phyloP scores from a whole-genome alignment of 2,113 vertebrate genomes.

The Lophius piscatorius region DNA sequence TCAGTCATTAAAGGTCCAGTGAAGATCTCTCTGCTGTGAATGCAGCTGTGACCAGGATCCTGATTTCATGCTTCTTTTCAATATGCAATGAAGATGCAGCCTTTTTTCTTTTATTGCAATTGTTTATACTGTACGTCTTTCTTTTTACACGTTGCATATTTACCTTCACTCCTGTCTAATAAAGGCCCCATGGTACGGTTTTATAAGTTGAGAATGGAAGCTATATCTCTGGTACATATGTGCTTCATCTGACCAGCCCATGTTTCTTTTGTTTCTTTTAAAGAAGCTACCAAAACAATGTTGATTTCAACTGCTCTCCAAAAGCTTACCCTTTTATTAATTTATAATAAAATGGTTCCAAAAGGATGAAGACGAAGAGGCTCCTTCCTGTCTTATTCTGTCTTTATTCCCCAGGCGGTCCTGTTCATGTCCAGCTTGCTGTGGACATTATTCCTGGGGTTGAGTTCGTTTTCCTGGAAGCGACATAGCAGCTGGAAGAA shows the following conservation, averaged over 20 bases:
- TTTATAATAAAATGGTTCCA: slow-evolving; percentile 60
- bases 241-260: neutral
- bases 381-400: neutral
- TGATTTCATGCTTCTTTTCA: no score
- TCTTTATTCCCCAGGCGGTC: neutral
- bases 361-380: slow-evolving; percentile 5
- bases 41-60: no score
- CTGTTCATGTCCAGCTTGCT: slow-evolving; percentile 24
- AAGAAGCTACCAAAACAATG: slow-evolving; percentile 40
- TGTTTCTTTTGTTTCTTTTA: neutral
- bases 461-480: slow-evolving; percentile 68
- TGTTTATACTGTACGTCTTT: slow-evolving; percentile 12
- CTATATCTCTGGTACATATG: neutral
- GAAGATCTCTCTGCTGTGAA: no score
- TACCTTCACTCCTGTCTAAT: neutral
- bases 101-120: neutral
- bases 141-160: neutral
- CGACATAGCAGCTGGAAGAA: slow-evolving; percentile 50
- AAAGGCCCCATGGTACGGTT: neutral
- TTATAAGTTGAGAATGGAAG: neutral
- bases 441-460: slow-evolving; percentile 37
- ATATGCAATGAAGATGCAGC: neutral
- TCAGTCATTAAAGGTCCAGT: no score
- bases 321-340: slow-evolving; percentile 31
- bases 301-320: slow-evolving; percentile 32